Percentiles rank a stretch among this genome's conserved stretches.
Evolutionary conservation across 2,113 vertebrate species (phyloP).

Genomic region (Misgurnus anguillicaudatus): DNA sequence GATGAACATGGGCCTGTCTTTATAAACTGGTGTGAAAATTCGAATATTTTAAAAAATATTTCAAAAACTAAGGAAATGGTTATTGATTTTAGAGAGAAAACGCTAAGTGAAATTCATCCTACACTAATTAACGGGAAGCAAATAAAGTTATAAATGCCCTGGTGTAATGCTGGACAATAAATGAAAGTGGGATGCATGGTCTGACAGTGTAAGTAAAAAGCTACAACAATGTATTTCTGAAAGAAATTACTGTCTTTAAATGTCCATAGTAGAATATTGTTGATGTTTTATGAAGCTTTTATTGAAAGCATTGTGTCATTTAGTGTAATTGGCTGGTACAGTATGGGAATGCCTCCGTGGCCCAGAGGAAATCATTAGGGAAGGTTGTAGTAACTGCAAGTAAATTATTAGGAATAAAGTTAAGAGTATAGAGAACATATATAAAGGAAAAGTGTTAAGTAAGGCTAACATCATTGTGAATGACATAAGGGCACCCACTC

Average conservation of each 20-base stretch:
- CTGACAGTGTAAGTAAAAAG: not conserved
- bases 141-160: not conserved
- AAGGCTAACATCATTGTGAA: not conserved
- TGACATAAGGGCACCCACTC: not conserved
- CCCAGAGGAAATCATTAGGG: not conserved
- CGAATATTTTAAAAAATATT: not conserved
- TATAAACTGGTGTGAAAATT: not conserved
- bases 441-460: not conserved
- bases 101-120: too few relatives aligned
- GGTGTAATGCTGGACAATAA: not conserved
- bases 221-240: conserved; percentile 40
- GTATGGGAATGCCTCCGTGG: not conserved
- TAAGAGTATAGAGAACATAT: not conserved
- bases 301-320: not conserved
- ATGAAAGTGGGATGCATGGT: not conserved
- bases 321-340: not conserved
- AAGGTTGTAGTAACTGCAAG: not conserved
- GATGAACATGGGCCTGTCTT: not conserved
- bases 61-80: not conserved
- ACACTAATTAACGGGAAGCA: not conserved
- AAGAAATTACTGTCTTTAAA: conserved; percentile 36
- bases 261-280: conserved; percentile 17
- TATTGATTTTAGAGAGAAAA: not conserved
- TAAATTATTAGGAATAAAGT: not conserved
- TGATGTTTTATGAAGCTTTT: conserved; percentile 29